Percentiles rank a stretch among this genome's conserved stretches.
Evolutionary conservation across 1,140 invertebrate species (phyloP).

Genomic region (Manduca sexta): DNA sequence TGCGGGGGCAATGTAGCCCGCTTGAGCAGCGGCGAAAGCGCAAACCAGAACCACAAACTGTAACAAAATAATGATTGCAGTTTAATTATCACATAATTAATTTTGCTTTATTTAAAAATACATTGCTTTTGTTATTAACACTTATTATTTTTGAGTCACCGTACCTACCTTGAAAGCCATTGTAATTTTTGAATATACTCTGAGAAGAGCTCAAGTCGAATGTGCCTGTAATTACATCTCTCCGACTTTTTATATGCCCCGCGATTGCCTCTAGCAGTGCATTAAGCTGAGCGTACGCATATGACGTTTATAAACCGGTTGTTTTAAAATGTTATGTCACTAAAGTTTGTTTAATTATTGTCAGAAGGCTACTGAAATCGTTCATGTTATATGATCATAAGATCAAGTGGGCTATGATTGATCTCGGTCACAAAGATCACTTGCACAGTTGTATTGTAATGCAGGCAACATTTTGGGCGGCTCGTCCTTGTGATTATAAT

Average conservation of each 20-base stretch:
- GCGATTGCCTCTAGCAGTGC: conserved; percentile 36
- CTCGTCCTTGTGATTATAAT: conserved; percentile 26
- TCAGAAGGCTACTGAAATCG: conserved; percentile 16
- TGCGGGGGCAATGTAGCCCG: conserved; percentile 34
- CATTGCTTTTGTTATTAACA: too few species aligned
- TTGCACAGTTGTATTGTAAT: conserved; percentile 52
- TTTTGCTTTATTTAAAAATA: too few species aligned
- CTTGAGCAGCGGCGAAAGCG: conserved; percentile 37
- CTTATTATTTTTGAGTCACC: neutral
- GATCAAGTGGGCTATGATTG: conserved; percentile 39
- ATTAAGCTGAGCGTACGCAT: conserved; percentile 25
- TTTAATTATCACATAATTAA: too few species aligned
- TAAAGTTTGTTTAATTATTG: conserved; percentile 9
- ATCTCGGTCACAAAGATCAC: conserved; percentile 47
- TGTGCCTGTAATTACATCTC: conserved; percentile 36
- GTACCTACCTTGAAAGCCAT: conserved; percentile 59
- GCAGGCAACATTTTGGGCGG: conserved; percentile 38
- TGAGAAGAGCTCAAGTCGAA: conserved; percentile 53
- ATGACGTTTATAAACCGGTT: conserved; percentile 36
- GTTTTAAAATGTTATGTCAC: conserved; percentile 22
- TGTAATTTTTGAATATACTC: conserved; percentile 39
- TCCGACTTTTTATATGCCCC: conserved; percentile 48
- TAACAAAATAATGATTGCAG: too few species aligned
- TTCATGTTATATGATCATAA: conserved; percentile 31
- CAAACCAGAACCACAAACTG: conserved; percentile 49